These are phyloP conservation scores for Emberiza fucata DNA, from an alignment of 2,113 vertebrate species.

Conservation along the genomic window DNA sequence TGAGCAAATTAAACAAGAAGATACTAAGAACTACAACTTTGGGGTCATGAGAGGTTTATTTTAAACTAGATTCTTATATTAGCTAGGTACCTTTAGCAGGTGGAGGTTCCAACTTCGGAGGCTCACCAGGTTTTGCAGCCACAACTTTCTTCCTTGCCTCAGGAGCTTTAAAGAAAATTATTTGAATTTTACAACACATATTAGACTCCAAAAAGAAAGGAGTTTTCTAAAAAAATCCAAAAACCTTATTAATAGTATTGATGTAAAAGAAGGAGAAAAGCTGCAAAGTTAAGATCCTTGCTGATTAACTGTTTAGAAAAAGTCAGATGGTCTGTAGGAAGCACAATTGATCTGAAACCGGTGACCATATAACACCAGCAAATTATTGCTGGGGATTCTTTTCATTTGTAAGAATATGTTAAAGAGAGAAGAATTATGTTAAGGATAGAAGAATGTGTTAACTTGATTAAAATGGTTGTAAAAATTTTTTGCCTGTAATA, in stretches of 20 bases:
- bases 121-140: conserved; percentile 65
- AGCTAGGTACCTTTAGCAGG: conserved; percentile 74
- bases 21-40: not conserved
- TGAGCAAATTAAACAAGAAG: not conserved
- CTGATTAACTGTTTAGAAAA: not conserved
- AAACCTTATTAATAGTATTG: not conserved
- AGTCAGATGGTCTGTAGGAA: not conserved
- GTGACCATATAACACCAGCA: not conserved
- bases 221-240: not conserved
- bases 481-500: not conserved
- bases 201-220: not conserved
- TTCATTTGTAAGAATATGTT: not conserved
- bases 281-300: not conserved
- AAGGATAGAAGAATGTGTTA: not conserved
- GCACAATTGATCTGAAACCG: not conserved
- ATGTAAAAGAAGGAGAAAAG: conserved; percentile 2
- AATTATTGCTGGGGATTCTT: not conserved
- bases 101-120: conserved; percentile 71
- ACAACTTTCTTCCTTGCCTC: conserved; percentile 66
- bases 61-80: not conserved
- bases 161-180: conserved; percentile 77
- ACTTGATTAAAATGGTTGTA: not conserved
- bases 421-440: not conserved
- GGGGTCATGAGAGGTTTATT: not conserved
- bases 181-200: conserved; percentile 49